phyloP scores from a whole-genome alignment of 2,113 vertebrate genomes.

The Erpornis zantholeuca region DNA sequence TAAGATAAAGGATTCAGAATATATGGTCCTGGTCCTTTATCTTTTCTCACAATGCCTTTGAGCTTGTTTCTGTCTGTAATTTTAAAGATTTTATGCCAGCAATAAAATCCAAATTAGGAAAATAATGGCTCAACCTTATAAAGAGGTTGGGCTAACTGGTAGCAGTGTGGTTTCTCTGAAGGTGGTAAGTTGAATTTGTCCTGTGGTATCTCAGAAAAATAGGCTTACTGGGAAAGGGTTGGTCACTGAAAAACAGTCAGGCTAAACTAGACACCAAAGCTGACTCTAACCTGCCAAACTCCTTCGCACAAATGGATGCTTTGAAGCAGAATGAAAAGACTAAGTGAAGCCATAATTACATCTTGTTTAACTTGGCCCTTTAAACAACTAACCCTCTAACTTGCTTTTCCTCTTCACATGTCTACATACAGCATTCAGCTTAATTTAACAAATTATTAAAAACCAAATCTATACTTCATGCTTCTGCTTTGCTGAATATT shows the following conservation, averaged over 20 bases:
- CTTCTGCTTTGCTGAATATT: slow-evolving; percentile 1
- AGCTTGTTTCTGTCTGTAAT: not conserved
- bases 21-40: not conserved
- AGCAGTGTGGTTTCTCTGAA: not conserved
- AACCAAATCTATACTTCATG: not conserved
- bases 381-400: not conserved
- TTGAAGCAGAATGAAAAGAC: slow-evolving; percentile 38
- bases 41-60: not conserved
- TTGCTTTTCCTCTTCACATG: not conserved
- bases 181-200: not conserved
- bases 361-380: slow-evolving; percentile 15
- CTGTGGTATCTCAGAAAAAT: not conserved
- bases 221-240: not conserved
- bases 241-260: not conserved
- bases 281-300: not conserved
- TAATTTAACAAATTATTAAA: slow-evolving; percentile 8
- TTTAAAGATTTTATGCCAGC: not conserved
- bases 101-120: slow-evolving; percentile 29
- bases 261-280: not conserved
- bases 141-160: not conserved
- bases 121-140: not conserved
- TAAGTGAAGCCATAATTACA: not conserved
- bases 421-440: not conserved
- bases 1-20: not conserved
- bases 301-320: not conserved